Evolutionary conservation across 1,140 invertebrate genomes (phyloP), one percentile per base, ranked within the genome.

Genomic region (Drosophila tsacasi): DNA sequence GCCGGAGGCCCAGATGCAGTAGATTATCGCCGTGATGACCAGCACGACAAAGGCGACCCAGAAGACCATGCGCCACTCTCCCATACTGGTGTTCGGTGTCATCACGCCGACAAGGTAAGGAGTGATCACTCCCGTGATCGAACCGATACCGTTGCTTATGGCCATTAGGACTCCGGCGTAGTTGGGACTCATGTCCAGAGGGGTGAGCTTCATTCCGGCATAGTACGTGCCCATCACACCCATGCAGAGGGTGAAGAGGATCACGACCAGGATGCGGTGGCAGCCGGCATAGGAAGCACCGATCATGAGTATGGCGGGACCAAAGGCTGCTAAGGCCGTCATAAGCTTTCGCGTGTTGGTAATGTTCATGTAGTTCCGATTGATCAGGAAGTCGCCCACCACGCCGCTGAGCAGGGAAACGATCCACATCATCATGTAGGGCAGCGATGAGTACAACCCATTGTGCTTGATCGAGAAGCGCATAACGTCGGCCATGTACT

Each of bases 151-250:
- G 79, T 97, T 97, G 1, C 96, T 95, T 5, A 98, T 93, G 0
- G 96, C 97, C 96, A 97, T 97, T 32, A 97, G 93, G 0, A 95
- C 96, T 49, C 96, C 97, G 5, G 97, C 95, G 91, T 95, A 97
- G 80, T 96, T 96, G 25, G 96, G 95, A 67, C 96, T 96, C 55
- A 97, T 94, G 86, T 97, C 97, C 39, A 97, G 92, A 5, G 96
- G 95, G 76, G 97, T 97, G 15, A 97, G 95, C 79, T 95, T 95
- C 91, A 96, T 95, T 6, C 95, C 95, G 0, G 95, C 94, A 81
- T 95, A 96, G 86, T 94, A 97, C 63, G 94, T 95, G 10, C 96
- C 97, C 94, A 96, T 96, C 5, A 96, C 2, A 8, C 76, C 62
- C 81, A 92, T 76, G 7, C 60, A 12, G 0, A 77, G 25, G 10